Percentiles rank a stretch among this genome's conserved stretches.
These are phyloP conservation scores for Phrynocephalus guinanensis DNA, from an alignment of 2,797 vertebrate species.

Conservation along the genomic window DNA sequence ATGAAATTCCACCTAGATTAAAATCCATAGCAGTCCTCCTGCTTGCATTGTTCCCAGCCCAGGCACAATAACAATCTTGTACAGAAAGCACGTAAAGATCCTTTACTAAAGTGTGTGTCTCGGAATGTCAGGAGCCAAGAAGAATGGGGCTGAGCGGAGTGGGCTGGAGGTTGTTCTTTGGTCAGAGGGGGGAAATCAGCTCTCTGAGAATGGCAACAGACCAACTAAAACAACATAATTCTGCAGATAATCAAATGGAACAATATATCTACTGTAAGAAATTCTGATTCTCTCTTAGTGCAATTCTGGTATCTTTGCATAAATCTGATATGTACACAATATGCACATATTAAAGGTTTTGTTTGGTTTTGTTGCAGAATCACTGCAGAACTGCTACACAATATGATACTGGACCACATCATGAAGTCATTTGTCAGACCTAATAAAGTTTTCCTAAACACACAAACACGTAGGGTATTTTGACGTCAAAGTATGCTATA, in stretches of 20 bases:
- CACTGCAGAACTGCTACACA: background rate
- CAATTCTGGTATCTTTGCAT: background rate
- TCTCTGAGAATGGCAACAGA: background rate
- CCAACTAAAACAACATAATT: background rate
- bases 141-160: background rate
- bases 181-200: background rate
- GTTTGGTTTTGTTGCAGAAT: too few species aligned
- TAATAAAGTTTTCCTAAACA: too few species aligned
- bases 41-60: background rate
- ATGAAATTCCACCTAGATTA: background rate
- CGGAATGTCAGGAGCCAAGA: background rate
- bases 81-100: background rate
- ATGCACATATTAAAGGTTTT: too few species aligned
- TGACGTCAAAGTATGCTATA: too few species aligned
- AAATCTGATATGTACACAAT: background rate
- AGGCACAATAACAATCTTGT: too few species aligned
- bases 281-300: background rate
- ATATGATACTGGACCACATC: background rate
- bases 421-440: too few species aligned
- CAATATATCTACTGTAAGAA: background rate
- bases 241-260: background rate
- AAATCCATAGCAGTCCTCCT: background rate
- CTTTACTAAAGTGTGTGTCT: background rate
- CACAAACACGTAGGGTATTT: too few species aligned
- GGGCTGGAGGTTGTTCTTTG: background rate